phyloP scores from a whole-genome alignment of 2,797 vertebrate species.

The Sylvilagus floridanus region DNA sequence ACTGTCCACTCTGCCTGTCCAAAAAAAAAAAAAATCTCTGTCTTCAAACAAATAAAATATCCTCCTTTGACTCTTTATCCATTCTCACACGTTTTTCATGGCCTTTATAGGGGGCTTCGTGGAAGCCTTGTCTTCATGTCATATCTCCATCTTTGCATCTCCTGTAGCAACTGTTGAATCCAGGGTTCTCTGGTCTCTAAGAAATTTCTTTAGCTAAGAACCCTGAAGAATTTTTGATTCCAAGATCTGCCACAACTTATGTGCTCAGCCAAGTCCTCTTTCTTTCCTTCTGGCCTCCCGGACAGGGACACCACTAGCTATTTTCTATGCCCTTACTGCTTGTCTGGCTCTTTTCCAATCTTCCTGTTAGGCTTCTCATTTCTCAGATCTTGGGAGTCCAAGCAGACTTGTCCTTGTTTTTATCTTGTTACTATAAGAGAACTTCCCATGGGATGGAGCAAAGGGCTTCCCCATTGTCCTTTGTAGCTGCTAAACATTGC shows the following conservation, averaged over 20 bases:
- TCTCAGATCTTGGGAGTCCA: neutral
- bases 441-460: neutral
- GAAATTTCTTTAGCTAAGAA: neutral
- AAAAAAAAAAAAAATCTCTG: neutral
- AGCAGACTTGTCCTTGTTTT: neutral
- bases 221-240: neutral
- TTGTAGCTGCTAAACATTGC: neutral
- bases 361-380: neutral
- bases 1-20: too few species aligned
- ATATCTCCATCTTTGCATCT: neutral
- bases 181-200: neutral
- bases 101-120: neutral
- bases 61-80: neutral
- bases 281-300: neutral
- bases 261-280: neutral
- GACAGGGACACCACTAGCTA: neutral
- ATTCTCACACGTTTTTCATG: neutral
- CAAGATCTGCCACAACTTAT: neutral
- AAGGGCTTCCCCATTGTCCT: neutral
- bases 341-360: neutral
- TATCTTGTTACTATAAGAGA: neutral
- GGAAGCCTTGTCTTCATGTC: neutral
- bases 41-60: neutral
- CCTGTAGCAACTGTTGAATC: neutral
- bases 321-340: neutral